Base-by-base conservation (phyloP, 1,140 invertebrate species). In the Drusus annulatus region DNA sequence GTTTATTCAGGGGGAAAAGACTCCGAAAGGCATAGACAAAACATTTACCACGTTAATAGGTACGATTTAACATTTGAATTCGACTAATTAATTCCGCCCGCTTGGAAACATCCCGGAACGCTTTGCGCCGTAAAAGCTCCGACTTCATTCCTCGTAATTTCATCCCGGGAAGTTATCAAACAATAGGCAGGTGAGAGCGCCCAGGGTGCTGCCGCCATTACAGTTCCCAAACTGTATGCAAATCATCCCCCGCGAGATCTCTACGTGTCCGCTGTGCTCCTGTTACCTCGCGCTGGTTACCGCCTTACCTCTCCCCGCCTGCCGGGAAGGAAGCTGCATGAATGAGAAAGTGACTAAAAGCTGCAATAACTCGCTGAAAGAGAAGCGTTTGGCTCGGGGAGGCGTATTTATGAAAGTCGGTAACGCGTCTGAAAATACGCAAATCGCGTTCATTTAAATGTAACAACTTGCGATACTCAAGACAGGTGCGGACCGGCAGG, bases 371-470 rank as follows among this genome's bases (percentile, higher is more conserved):
- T 71, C 54, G 25, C 52, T 68, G 71, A 65, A 65, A 78, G 58
- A 54, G 63, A 78, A 68, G 68, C 60, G 50, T 58, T 65, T 52
- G 31, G 76, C n/a, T 63, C 31, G 19, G 60, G 80, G 52, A 36
- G 58, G 80, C 45, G 76, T 80, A 82, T 82, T 80, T 80, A 82
- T 80, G 81, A 80, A 78, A 82, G 78, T 80, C 78, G 77, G 81
- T 71, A 74, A 73, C 63, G 56, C 81, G 54, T 58, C 74, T 77
- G 78, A 80, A 82, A 80, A 82, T 82, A 80, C 78, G 81, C 65
- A 82, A 82, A 82, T 82, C 81, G 81, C 78, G 73, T 80, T 82
- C 81, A 80, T 82, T 80, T 82, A 58, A 80, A 82, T 80, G 81
- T 82, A 74, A 68, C 78, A 82, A 80, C 81, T 52, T 68, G 78